These are phyloP conservation scores for Styela clava DNA, from an alignment of 23 tunicate genomes.

Conservation along the genomic window DNA sequence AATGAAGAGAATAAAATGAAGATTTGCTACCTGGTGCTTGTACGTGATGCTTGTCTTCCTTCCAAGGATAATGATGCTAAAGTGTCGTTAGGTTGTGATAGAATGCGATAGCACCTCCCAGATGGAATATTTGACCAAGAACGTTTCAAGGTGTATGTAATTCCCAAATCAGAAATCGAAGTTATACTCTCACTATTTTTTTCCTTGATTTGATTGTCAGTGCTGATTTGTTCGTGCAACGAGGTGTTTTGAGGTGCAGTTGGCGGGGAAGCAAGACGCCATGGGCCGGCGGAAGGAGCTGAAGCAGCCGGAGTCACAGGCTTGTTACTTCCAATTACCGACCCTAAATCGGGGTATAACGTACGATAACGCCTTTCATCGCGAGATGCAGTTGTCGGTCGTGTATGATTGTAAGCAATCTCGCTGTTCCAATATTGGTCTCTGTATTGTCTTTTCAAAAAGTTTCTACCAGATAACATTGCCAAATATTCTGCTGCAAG, in stretches of 20 bases:
- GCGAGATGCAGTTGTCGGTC: conserved; percentile 8
- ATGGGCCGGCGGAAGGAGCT: not conserved
- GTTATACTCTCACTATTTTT: not conserved
- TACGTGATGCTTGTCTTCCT: conserved; percentile 25
- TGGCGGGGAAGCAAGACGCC: conserved; percentile 10
- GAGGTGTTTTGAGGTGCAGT: not conserved
- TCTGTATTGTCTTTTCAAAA: conserved; percentile 21
- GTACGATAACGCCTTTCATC: conserved; percentile 6
- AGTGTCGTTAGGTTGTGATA: conserved; percentile 17
- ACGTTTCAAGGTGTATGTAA: not conserved
- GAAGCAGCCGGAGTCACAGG: not conserved
- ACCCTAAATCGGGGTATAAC: conserved; percentile 29
- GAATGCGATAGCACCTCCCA: conserved; percentile 3
- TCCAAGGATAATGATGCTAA: conserved; percentile 27
- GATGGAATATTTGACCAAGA: conserved; percentile 31
- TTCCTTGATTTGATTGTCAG: not conserved
- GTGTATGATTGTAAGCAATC: not conserved
- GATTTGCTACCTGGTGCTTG: conserved; percentile 4
- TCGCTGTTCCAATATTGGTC: conserved; percentile 28
- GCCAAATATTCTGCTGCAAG: conserved; percentile 3
- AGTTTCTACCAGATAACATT: conserved; percentile 27
- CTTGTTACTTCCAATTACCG: conserved; percentile 2
- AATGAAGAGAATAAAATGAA: no score
- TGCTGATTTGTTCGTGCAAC: not conserved
- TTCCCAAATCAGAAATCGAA: conserved; percentile 1